Base-by-base conservation (phyloP, 2,797 vertebrate genomes). In the Saguinus oedipus region DNA sequence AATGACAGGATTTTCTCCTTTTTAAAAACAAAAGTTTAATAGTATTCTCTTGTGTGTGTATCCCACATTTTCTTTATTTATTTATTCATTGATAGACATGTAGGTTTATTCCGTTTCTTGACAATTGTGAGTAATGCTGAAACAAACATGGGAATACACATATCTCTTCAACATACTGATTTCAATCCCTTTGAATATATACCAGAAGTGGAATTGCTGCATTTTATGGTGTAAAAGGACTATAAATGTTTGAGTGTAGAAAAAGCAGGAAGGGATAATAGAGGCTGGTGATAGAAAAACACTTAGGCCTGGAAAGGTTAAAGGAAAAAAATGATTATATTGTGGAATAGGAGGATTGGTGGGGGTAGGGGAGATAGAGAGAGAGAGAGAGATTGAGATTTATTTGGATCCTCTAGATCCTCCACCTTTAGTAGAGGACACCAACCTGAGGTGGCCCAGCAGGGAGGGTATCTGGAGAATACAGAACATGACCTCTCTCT, bases 321-420 rank as follows among this genome's bases (percentile, higher is more conserved):
- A 57, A 26, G 79, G 9, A 7, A 82, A n/a, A 50, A 74, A 74
- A 48, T 10, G 53, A 33, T 82, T 75, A 12, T 9, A 30, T 10
- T 39, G 24, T 10, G 8, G 74, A 30, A 7, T 7, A 39, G 19
- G 53, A 10, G 4, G 9, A 27, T 12, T n/a, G 22, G 5, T 36
- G 11, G 26, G 24, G 20, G 7, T 11, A 24, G 24, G 20, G 14
- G 24, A 1, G 24, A 11, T 1, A 7, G 8, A 50, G 0, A 26
- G 36, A 33, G 7, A 19, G 39, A 17, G 27, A 12, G 15, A 53
- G 12, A 20, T 36, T 2, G 33, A 68, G 64, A 72, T 33, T 46
- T 55, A 78, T 14, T 10, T 17, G 33, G 44, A 53, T 74, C 74
- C 20, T 74, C 3, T 55, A 33, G 33, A 39, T 68, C 44, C 15